Evolutionary conservation across 2,888 invertebrate genomes (phyloP).

Genomic region (Lobophora halterata): DNA sequence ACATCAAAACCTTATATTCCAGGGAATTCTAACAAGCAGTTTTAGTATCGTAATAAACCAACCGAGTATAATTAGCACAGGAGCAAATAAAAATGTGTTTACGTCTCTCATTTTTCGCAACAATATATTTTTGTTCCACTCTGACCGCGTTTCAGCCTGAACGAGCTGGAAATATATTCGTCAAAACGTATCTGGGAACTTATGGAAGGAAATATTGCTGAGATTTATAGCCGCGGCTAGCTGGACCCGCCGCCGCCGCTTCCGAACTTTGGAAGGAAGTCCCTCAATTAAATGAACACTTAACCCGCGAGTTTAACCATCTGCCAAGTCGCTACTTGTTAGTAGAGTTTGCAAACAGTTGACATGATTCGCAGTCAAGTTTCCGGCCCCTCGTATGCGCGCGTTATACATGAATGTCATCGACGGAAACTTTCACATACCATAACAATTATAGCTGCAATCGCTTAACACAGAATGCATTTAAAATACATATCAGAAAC

Average conservation of each 20-base stretch:
- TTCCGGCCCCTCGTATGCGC: conserved; percentile 47
- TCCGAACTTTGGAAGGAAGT: conserved; percentile 37
- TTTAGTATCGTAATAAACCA: conserved; percentile 25
- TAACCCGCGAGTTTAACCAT: conserved; percentile 44
- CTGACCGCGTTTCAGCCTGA: conserved; percentile 48
- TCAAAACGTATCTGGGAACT: conserved; percentile 16
- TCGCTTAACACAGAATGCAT: conserved; percentile 37
- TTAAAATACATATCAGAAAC: conserved; percentile 33
- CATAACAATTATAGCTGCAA: conserved; percentile 34
- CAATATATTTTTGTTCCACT: conserved; percentile 46
- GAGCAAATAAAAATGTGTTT: conserved; percentile 42
- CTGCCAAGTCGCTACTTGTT: conserved; percentile 50
- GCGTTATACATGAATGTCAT: conserved; percentile 50
- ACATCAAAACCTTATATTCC: conserved; percentile 18
- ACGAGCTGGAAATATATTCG: conserved; percentile 38
- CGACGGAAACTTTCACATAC: conserved; percentile 49
- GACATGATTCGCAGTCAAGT: conserved; percentile 50
- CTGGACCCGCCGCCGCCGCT: conserved; percentile 29
- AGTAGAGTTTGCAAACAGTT: conserved; percentile 56
- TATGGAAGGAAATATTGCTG: conserved; percentile 28
- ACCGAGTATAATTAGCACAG: conserved; percentile 24
- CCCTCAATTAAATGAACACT: conserved; percentile 46
- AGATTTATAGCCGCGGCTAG: conserved; percentile 36
- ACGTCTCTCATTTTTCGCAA: conserved; percentile 40
- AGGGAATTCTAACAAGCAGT: conserved; percentile 22